Percentiles rank a stretch among this genome's conserved stretches.
These are phyloP conservation scores for Trissolcus japonicus DNA, from an alignment of 2,888 invertebrate genomes.

Conservation along the genomic window DNA sequence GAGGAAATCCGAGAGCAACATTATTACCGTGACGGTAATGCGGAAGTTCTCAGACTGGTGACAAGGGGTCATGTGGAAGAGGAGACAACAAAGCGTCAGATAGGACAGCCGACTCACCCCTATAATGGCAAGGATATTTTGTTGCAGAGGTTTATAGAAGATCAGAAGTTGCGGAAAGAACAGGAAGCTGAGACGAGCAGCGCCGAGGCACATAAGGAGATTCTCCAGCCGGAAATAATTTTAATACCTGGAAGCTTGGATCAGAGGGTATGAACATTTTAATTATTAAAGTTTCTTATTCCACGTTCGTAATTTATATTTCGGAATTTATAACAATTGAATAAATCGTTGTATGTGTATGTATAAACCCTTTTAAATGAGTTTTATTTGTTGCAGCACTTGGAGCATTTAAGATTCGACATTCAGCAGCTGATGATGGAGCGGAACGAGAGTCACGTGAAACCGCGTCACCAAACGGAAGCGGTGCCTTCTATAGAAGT, in stretches of 20 bases:
- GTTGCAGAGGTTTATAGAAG: constrained; percentile 89
- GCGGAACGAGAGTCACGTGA: constrained; percentile 13
- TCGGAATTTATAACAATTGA: no score
- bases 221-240: constrained; percentile 67
- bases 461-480: constrained; percentile 12
- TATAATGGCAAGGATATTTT: constrained; percentile 88
- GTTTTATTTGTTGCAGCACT: constrained; percentile 52
- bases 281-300: not conserved
- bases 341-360: no score
- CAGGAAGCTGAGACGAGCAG: constrained; percentile 54
- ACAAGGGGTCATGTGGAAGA: constrained; percentile 85
- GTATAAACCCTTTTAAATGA: no score
- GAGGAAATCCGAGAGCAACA: constrained; percentile 81
- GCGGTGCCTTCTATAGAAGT: constrained; percentile 32
- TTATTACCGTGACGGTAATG: constrained; percentile 90
- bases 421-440: constrained; percentile 62
- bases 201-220: constrained; percentile 68
- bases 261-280: constrained; percentile 40
- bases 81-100: constrained; percentile 77
- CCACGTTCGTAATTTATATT: not conserved
- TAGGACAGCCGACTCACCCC: constrained; percentile 65
- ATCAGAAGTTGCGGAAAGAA: constrained; percentile 77
- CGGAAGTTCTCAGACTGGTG: constrained; percentile 88
- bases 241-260: constrained; percentile 59
- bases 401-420: constrained; percentile 65